Evolutionary conservation across 92 coral and sea anemone genomes (phyloP), one percentile per base, ranked within the genome.

Genomic region (Porites lobata): DNA sequence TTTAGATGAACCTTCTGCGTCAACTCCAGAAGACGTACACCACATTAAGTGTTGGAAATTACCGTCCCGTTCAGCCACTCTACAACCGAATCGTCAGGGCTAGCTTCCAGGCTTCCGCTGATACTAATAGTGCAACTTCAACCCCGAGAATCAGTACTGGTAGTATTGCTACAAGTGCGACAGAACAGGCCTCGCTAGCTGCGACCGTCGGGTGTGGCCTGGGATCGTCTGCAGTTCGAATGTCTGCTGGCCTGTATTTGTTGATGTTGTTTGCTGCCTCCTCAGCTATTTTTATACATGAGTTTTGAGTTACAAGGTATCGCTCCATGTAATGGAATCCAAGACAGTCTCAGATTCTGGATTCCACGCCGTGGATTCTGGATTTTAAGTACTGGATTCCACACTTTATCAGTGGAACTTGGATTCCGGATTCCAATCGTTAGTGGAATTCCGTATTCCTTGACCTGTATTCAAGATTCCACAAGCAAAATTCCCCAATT

Each of bases 41-140:
- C 12, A 69, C 38, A 1, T n/a, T 65, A 14, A 26, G 94, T 17
- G 81, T 59, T 14, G 74, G 94, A 50, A 89, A 91, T 65, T 88
- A 58, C 80, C 95, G 99, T 69, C 94, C 97, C 22, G 85, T 90
- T 11, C 93, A 88, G 78, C 58, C 81, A 3, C 84, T 90, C 63
- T 83, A 92, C 68, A 72, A 85, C 18, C 93, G 99, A 22, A 80
- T 62, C 26, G 84, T 96, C 21, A 56, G 81, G 20, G 66, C 91
- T 20, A 92, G 91, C 66, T 94, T 92, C 75, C 66, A 50, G 3
- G 10, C 12, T 6, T 22, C 86, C n/a, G 2, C 47, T 4, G 47
- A 38, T 38, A 38, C 47, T 38, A 38, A 3, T 38, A 4, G 47
- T 4, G 1, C 6, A 38, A 38, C 47, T 38, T 38, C 47, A 38